These are phyloP conservation scores for Aleiodes testaceus DNA, from an alignment of 2,888 invertebrate species.

Conservation along the genomic window DNA sequence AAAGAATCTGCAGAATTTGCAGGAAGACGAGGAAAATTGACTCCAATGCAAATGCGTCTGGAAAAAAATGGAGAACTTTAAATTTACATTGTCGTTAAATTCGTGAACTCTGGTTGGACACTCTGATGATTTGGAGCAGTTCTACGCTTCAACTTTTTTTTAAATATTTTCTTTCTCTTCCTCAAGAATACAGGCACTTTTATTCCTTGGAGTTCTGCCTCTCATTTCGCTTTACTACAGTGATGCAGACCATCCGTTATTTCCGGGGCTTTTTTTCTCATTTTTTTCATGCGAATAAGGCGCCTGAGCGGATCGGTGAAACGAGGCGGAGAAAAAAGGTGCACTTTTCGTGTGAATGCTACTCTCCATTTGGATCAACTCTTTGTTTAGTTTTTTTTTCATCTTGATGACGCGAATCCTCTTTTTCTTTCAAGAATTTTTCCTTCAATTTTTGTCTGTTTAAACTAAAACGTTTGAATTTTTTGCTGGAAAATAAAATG, in stretches of 20 bases:
- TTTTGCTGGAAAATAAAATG: no score
- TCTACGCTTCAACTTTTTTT: conserved; percentile 11
- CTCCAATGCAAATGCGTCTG: background rate
- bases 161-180: background rate
- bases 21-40: background rate
- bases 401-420: background rate
- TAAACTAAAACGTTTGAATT: no score
- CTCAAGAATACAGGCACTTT: background rate
- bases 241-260: conserved; percentile 26
- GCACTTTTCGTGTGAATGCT: conserved; percentile 29
- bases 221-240: conserved; percentile 12
- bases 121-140: conserved; percentile 19
- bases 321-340: conserved; percentile 32
- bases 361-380: conserved; percentile 21
- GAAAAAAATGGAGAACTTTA: conserved; percentile 11
- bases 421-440: no score
- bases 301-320: conserved; percentile 19
- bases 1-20: background rate
- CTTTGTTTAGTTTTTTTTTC: background rate
- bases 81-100: conserved; percentile 31
- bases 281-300: conserved; percentile 26
- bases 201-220: background rate
- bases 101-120: background rate
- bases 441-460: no score
- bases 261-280: conserved; percentile 4